A percentile compares a stretch with the other conserved stretches of the same genome.
These are phyloP conservation scores for Pleuronectes platessa DNA, from an alignment of 2,113 vertebrate genomes.

Conservation along the genomic window DNA sequence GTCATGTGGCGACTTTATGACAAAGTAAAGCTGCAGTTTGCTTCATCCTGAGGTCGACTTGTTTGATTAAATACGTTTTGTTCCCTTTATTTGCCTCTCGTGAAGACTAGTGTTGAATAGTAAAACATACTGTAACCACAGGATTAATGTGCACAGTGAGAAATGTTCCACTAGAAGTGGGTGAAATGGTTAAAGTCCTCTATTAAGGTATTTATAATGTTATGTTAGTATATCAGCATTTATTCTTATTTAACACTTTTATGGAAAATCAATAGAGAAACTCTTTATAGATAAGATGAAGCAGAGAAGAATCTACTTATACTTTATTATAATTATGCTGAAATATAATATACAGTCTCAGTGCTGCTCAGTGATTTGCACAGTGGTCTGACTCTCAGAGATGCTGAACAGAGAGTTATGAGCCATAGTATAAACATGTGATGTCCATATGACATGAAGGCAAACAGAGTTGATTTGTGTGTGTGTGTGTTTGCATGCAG, in stretches of 20 bases:
- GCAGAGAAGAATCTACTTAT: not conserved
- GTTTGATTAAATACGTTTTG: not conserved
- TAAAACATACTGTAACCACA: not conserved
- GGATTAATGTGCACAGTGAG: not conserved
- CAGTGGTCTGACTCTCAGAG: not conserved
- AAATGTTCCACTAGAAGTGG: not conserved
- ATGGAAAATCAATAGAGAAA: not conserved
- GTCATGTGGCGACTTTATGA: not conserved
- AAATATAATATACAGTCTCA: not conserved
- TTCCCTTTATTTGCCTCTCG: not conserved
- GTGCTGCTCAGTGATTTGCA: not conserved
- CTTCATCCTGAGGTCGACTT: not conserved
- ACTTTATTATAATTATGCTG: constrained; percentile 5
- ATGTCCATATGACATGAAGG: not conserved
- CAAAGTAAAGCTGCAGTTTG: not conserved
- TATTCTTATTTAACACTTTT: not conserved
- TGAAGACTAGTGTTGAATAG: not conserved
- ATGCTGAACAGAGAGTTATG: not conserved
- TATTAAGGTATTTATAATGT: not conserved
- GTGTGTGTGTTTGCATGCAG: no score
- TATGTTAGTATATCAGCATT: not conserved
- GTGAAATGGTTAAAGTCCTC: not conserved
- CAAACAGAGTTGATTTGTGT: no score
- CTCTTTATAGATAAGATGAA: no score
- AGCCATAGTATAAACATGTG: not conserved